Base-by-base conservation (phyloP, 2,888 invertebrate genomes). In the Drosophila anceps region DNA sequence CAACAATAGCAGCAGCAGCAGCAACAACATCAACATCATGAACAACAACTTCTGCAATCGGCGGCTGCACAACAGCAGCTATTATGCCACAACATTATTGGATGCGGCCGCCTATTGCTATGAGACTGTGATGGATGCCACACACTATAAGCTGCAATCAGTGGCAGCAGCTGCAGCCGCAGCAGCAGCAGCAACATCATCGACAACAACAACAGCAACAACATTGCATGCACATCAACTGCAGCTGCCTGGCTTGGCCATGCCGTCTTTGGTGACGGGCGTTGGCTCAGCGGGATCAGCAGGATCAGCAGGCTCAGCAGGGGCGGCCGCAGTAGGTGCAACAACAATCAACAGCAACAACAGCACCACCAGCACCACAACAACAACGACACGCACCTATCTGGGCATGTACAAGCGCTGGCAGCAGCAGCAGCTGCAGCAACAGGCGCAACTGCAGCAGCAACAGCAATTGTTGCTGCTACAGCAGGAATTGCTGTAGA, bases 391-490 rank as follows among this genome's bases (percentile, higher is more conserved):
- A 35, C 76, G 69, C 68, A 73, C 80, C 58, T 82, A 88, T 67
- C 65, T 86, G 71, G 79, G 84, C 61, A 76, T 90, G 79, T 82
- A 86, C 65, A 80, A 90, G 78, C 87, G 88, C 66, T 76, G 87
- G 85, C 90, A 87, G 69, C 90, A 88, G 68, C 84, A 90, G 44
- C 83, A 86, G 64, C 69, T 88, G 76, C 87, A 88, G 46, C 84
- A 84, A 66, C 83, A 88, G 62, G 85, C 76, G 29, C 82, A 89
- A 54, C 59, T 85, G 76, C 76, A 83, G 27, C 85, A 81, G 70
- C 90, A 89, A 63, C 88, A 90, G 41, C 77, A 88, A 58, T 53
- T 84, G 64, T 57, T 88, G 70, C 68, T 79, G 58, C 51, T 88
- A 78, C 76, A 88, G 64, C 72, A 80, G 71, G 89, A 85, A 65